Evolutionary conservation across 2,797 vertebrate species (phyloP), one percentile per base, ranked within the genome.

Genomic region (Arvicola amphibius): DNA sequence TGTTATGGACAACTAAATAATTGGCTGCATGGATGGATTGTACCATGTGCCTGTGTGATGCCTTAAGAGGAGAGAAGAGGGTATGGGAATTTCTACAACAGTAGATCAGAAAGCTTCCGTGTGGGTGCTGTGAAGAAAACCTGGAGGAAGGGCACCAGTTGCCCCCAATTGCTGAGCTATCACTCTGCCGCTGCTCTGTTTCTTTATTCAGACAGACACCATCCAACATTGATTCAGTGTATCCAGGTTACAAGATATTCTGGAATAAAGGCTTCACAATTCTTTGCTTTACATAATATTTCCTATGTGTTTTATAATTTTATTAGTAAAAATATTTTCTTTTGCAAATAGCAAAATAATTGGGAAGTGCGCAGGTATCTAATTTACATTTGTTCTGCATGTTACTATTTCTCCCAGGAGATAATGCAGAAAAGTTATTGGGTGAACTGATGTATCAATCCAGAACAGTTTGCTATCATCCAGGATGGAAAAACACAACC

Each of bases 281-380:
- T 19, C 23, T 71, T 25, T 87, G 6, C 43, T 71, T 86, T 87
- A 21, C 9, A 29, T 59, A 37, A 10, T 37, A 2, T 6, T 43
- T 65, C 37, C 19, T 29, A 40, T 2, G 6, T 27, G 17, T 3
- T 32, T 51, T 34, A 32, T 19, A 7, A 51, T 61, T 67, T 43
- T 59, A 37, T 67, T 46, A 53, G 2, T 29, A 46, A 48, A 21
- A 2, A 23, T 67, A 9, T 5, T 0, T 37, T n/a, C n/a, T 23
- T 74, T 34, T 88, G 48, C 8, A 86, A 81, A 81, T 91, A 40
- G 27, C 1, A 1, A n/a, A n/a, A n/a, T 59, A 27, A 74, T 10
- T 8, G n/a, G 0, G 27, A 63, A 32, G 0, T 43, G 12, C 37
- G 3, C 6, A 34, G 29, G 0, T 81, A 32, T 13, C 13, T 87